Base-by-base conservation (phyloP, 30 jellyfish, hydroid and myxozoan species). In the Turritopsis rubra region DNA sequence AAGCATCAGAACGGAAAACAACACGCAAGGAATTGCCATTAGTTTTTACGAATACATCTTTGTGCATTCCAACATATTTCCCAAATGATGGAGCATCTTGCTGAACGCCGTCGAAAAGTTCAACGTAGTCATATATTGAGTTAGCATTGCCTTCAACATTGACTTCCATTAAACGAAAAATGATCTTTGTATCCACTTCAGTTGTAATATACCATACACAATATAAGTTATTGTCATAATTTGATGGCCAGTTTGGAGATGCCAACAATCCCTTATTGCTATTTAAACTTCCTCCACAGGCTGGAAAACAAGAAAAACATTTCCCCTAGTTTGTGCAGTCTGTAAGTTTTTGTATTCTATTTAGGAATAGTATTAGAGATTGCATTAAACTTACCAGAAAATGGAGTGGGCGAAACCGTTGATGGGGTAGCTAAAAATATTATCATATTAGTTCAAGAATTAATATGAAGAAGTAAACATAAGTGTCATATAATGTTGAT, bases 231-330 rank as follows among this genome's bases (percentile, higher is more conserved):
- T 81, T 82, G 41, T 76, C 54, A 83, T 92, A 92, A 23, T 29
- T 53, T 29, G 52, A 30, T 22, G 98, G 98, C 75, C 87, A 92
- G 71, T 82, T 71, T 21, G 96, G 89, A 81, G 91, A 93, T 1
- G 92, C 71, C 54, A 92, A 19, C 29, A 29, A 31, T 28, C 98
- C 98, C 66, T 53, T 24, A 25, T 60, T 28, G 60, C 86, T 81
- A 25, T 29, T 41, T 16, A 89, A 65, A 13, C 52, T 60, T 4
- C 95, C 95, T 18, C 96, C 96, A 80, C 96, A 89, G 20, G 22
- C 96, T 88, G 73, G 72, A 74, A 87, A 16, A 80, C 30, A 68
- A 68, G 31, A 68, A 1, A 68, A 19, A n/a, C n/a, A n/a, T n/a
- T n/a, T n/a, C n/a, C n/a, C n/a, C n/a, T 13, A 41, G 9, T 41